Evolutionary conservation across 2,113 vertebrate species (phyloP).

Genomic region (Sminthopsis crassicaudata): DNA sequence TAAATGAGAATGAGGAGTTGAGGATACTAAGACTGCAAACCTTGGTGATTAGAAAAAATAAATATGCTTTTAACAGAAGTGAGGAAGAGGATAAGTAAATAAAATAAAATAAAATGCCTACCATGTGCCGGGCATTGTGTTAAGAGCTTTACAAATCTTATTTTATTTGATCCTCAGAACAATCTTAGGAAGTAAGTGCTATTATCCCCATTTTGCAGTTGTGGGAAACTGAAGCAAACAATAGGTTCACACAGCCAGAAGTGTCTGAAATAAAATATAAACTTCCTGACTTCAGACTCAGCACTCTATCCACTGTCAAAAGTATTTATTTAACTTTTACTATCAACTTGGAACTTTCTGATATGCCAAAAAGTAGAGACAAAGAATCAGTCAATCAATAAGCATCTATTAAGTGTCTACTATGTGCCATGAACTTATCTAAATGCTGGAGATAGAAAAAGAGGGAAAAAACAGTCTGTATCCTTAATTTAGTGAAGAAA

Average conservation of each 20-base stretch:
- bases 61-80: background rate
- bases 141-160: background rate
- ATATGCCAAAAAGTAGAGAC: background rate
- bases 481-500: background rate
- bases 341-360: background rate
- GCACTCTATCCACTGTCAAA: background rate
- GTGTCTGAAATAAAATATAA: background rate
- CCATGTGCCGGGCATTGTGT: too few relatives aligned
- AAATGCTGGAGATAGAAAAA: too few relatives aligned
- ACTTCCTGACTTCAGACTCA: background rate
- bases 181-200: background rate
- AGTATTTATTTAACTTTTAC: background rate
- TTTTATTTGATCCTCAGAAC: background rate
- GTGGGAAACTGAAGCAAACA: background rate
- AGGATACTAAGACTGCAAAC: background rate
- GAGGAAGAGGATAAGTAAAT: background rate
- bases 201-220: background rate
- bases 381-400: background rate
- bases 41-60: background rate
- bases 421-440: background rate
- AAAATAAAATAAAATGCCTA: too few relatives aligned
- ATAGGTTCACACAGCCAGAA: background rate
- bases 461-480: background rate
- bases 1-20: background rate
- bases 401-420: background rate